Base-by-base conservation (phyloP, 2,888 invertebrate genomes). In the Drosophila fungiperda region DNA sequence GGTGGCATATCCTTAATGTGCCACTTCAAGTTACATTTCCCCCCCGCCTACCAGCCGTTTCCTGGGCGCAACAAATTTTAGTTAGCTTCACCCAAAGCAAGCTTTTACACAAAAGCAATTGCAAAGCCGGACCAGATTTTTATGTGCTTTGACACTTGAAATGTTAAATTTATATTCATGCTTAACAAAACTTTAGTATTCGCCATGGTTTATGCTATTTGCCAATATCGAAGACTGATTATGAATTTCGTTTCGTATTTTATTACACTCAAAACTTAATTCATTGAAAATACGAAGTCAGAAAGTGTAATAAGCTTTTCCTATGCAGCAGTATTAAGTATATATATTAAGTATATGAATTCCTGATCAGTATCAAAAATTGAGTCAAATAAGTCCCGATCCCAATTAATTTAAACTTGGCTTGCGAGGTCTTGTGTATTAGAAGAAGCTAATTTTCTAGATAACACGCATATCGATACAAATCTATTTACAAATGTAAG, bases 1-100 rank as follows among this genome's bases (percentile, higher is more conserved):
- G 74, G 78, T 71, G 84, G 78, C 82, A 54, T 71, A 84, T 82
- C 85, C 84, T 75, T 75, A 53, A 54, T 73, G 35, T 65, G 61
- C 64, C 70, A 78, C 58, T 67, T 77, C 36, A 54, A 8, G 67
- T 67, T 60, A 65, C 68, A 49, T 80, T 71, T 65, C 64, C 49
- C 50, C 29, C 29, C 8, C 38, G 1, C 20, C n/a, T 11, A 29
- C 9, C 33, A 58, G 42, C 15, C 58, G 32, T 40, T 80, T 77
- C 78, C 77, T 77, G 66, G 65, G 62, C 58, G 11, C 60, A 73
- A 32, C n/a, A 32, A 40, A 29, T 54, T 49, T 26, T 55, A 20
- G 54, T 60, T n/a, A 6, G 11, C 20, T 50, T 33, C 35, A 33
- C 20, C 20, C 53, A 26, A 55, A 59, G 40, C 23, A 45, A 68